These are phyloP conservation scores for Carcharodon carcharias DNA, from an alignment of 2,797 vertebrate species.

Conservation along the genomic window DNA sequence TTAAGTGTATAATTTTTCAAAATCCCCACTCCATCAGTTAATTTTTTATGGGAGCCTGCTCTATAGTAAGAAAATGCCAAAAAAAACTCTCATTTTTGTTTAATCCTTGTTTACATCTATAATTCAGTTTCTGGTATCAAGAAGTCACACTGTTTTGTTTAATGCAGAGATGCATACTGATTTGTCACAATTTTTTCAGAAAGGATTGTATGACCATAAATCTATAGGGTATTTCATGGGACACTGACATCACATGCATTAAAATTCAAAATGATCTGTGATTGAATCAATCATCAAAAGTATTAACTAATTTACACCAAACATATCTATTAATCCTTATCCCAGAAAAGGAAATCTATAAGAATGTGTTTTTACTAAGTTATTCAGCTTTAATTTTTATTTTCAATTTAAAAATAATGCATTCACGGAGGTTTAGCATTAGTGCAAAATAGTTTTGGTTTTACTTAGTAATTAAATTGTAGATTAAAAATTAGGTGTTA, in stretches of 20 bases:
- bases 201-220: background rate
- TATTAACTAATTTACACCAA: background rate
- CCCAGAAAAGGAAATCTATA: background rate
- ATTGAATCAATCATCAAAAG: background rate
- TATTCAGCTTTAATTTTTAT: background rate
- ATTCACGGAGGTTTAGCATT: background rate
- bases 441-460: background rate
- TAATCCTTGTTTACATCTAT: background rate
- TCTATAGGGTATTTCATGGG: background rate
- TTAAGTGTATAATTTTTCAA: conserved; percentile 13
- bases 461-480: background rate
- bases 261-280: background rate
- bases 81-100: background rate
- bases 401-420: background rate
- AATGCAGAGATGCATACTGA: background rate
- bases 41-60: background rate
- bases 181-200: background rate
- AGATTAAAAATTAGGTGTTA: background rate
- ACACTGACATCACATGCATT: background rate
- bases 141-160: background rate
- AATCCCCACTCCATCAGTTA: too few relatives aligned
- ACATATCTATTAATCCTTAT: background rate
- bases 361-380: background rate
- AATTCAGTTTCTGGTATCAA: background rate
- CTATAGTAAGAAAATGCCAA: background rate